Evolutionary conservation across 2,888 invertebrate genomes (phyloP).

Genomic region (Tromatobia lineatoria): DNA sequence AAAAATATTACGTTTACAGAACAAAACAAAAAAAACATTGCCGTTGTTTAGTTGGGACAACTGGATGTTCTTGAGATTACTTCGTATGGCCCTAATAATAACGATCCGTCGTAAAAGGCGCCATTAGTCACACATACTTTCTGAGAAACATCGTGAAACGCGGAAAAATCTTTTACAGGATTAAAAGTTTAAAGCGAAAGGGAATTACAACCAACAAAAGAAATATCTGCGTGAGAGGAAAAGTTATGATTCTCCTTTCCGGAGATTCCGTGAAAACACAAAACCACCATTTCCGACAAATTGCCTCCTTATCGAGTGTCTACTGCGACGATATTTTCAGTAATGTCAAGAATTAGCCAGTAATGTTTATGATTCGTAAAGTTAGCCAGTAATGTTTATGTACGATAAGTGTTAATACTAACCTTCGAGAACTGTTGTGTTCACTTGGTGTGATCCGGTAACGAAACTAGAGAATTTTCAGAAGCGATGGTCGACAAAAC

Average conservation of each 20-base stretch:
- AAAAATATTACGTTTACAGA: background rate
- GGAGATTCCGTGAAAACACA: background rate
- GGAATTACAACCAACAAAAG: background rate
- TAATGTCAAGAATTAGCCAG: background rate
- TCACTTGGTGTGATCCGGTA: background rate
- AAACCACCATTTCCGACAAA: conserved; percentile 29
- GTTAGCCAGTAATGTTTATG: background rate
- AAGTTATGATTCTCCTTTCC: background rate
- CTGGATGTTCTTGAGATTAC: background rate
- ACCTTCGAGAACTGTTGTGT: conserved; percentile 60
- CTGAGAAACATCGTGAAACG: background rate
- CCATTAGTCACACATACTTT: conserved; percentile 34
- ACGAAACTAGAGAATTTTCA: conserved; percentile 58
- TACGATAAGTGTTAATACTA: conserved; percentile 14
- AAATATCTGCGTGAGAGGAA: background rate
- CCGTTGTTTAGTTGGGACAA: conserved; percentile 4
- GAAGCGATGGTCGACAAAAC: conserved; percentile 63
- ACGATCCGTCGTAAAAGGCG: conserved; percentile 45
- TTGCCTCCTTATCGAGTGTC: background rate
- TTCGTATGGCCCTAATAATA: conserved; percentile 23
- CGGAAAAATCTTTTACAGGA: background rate
- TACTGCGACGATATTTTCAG: background rate
- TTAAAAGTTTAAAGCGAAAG: background rate
- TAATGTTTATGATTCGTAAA: background rate
- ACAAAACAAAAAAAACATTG: conserved; percentile 10